Percentiles rank a stretch among this genome's conserved stretches.
Evolutionary conservation across 2,797 vertebrate species (phyloP).

Genomic region (Falco novaeseelandiae): DNA sequence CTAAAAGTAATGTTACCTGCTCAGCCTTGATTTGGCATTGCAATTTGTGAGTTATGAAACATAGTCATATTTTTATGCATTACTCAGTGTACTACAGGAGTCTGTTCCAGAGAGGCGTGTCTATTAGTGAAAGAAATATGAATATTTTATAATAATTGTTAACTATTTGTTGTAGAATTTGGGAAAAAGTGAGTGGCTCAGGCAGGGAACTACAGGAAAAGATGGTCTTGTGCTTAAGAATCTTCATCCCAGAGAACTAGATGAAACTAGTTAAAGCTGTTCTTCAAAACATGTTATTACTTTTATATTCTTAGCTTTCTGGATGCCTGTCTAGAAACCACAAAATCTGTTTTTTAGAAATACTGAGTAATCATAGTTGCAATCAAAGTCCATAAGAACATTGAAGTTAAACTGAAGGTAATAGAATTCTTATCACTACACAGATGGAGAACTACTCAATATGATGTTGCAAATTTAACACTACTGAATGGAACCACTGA

Average conservation of each 20-base stretch:
- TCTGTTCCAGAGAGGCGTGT: background rate
- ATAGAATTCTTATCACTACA: background rate
- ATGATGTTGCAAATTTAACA: background rate
- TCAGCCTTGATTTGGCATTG: background rate
- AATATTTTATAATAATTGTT: background rate
- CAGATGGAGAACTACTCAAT: background rate
- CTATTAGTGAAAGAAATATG: background rate
- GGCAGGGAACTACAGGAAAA: background rate
- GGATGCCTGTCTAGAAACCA: background rate
- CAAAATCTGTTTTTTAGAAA: background rate
- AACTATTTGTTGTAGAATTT: background rate
- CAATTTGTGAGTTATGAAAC: background rate
- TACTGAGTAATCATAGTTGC: background rate
- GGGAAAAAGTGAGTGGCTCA: background rate
- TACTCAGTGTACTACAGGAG: background rate
- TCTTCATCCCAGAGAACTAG: background rate
- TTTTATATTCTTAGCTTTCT: background rate
- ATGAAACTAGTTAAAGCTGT: background rate
- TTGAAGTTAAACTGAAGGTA: background rate
- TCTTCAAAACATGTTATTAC: background rate
- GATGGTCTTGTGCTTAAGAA: background rate
- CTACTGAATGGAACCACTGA: background rate
- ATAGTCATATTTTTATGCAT: background rate
- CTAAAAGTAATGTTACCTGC: background rate
- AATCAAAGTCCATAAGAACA: background rate